Percentiles rank a stretch among this genome's conserved stretches.
These are phyloP conservation scores for Galeruca laticollis DNA, from an alignment of 2,888 invertebrate species.

Conservation along the genomic window DNA sequence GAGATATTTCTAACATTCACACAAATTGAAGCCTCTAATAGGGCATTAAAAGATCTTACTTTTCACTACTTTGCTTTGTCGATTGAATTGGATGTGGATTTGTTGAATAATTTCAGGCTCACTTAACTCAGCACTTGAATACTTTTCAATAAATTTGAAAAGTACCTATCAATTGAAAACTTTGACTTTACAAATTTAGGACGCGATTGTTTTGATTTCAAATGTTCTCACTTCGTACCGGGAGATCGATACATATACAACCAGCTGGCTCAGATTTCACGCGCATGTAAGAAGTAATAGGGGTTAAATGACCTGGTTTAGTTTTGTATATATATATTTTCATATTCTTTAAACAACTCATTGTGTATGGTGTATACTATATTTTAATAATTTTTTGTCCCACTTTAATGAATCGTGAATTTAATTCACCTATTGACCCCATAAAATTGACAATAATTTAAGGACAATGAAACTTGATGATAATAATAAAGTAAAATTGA, in stretches of 20 bases:
- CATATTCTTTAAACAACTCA: background rate
- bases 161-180: background rate
- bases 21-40: too few relatives aligned
- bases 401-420: too few relatives aligned
- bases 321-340: conserved; percentile 17
- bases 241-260: conserved; percentile 45
- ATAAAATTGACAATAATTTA: too few relatives aligned
- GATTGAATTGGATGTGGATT: too few relatives aligned
- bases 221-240: conserved; percentile 41
- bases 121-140: background rate
- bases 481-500: too few relatives aligned
- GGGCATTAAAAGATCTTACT: background rate
- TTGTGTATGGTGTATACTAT: background rate
- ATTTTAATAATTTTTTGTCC: background rate
- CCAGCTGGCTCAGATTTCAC: conserved; percentile 41
- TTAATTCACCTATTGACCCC: too few relatives aligned
- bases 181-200: conserved; percentile 51
- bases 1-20: too few relatives aligned
- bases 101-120: background rate
- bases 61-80: too few relatives aligned
- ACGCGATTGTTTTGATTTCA: conserved; percentile 58
- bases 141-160: background rate
- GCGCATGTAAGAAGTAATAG: conserved; percentile 42
- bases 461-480: too few relatives aligned
- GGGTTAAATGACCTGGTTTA: conserved; percentile 27